Evolutionary conservation across 2,888 invertebrate genomes (phyloP), one percentile per base, ranked within the genome.

Genomic region (Trachelus iudaicus): DNA sequence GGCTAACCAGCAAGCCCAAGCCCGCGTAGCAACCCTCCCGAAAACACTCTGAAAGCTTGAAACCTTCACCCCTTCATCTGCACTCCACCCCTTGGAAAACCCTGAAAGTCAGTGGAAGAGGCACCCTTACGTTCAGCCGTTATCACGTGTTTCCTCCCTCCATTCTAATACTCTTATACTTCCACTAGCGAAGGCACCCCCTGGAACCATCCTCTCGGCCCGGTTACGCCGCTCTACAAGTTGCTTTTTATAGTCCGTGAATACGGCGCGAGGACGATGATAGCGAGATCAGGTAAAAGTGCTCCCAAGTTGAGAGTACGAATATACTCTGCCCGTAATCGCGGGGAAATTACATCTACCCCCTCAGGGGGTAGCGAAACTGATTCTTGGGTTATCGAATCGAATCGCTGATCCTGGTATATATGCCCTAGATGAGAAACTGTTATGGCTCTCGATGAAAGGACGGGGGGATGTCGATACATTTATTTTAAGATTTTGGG

Each of bases 141-240:
- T 88, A 88, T 89, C 87, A 79, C 83, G 69, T 78, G 83, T 83
- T 85, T 82, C 85, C 83, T 83, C 79, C 80, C 56, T 56, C 56
- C 15, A 40, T 40, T 69, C 30, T 71, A 71, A 71, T 71, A 31
- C 71, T 13, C 71, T 56, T 56, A 23, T 56, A 23, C 71, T 71
- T 71, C 31, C 31, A 31, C 71, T 2, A 31, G 71, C 71, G 12
- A 31, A 11, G 33, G 12, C 13, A 12, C 4, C 71, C 71, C 71
- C 4, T 33, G 71, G 31, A 31, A 34, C 3, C 33, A 34, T 31
- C 13, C 71, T 33, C 31, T 68, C 34, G 73, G 68, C 71, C 33
- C 31, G 71, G 73, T 31, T 34, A 37, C 69, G 34, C 69, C 31
- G 15, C 69, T 31, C 77, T 34, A 75, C 75, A 34, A 79, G 79